Percentiles rank a stretch among this genome's conserved stretches.
Conservation (phyloP, 2,888 invertebrate species). For the Leptinotarsa juncta region DNA sequence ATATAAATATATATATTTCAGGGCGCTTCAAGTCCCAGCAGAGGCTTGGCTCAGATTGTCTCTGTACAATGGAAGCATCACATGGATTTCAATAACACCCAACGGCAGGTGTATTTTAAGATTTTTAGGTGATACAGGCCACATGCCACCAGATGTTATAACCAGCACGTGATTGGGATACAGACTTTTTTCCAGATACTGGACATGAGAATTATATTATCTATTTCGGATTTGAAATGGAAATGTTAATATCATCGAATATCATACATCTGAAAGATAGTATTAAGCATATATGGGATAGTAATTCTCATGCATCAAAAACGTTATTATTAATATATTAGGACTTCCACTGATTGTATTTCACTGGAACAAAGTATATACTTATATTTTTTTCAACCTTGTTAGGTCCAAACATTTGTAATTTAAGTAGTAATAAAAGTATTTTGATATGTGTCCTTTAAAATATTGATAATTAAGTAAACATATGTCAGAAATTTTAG, state of each 20-base stretch:
- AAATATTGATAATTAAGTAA: too few species aligned
- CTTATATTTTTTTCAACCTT: too few species aligned
- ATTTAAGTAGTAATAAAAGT: too few species aligned
- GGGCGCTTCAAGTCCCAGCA: conserved; percentile 95
- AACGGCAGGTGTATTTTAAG: conserved; percentile 87
- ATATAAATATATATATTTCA: conserved; percentile 63
- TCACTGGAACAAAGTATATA: too few species aligned
- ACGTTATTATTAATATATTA: not conserved
- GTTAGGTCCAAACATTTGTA: too few species aligned
- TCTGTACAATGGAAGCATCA: conserved; percentile 92
- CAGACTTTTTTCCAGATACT: not conserved
- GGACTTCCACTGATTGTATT: too few species aligned
- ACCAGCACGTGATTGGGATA: conserved; percentile 64
- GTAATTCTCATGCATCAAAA: not conserved
- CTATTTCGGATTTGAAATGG: not conserved
- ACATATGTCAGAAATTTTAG: too few species aligned
- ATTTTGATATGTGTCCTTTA: too few species aligned
- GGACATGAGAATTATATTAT: not conserved
- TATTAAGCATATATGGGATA: not conserved
- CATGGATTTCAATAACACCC: conserved; percentile 88
- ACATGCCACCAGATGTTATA: conserved; percentile 82
- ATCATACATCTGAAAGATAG: not conserved
- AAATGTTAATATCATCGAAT: not conserved
- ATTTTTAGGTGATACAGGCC: conserved; percentile 88
- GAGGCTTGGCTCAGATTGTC: conserved; percentile 96